Conservation (phyloP, 2,797 vertebrate genomes). For the Natrix natrix region DNA sequence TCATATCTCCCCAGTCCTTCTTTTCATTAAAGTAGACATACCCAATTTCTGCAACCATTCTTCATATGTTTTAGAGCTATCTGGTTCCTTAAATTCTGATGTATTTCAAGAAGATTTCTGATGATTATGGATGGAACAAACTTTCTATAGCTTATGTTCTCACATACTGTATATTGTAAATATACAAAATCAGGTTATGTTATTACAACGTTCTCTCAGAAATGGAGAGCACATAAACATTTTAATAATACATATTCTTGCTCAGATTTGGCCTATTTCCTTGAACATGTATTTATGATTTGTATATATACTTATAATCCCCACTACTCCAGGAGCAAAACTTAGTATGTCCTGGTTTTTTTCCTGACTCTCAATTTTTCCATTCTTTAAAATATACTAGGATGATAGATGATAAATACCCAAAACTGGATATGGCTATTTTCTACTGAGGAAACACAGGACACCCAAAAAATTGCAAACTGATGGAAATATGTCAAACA, state of each 20-base stretch:
- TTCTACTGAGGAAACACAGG: not conserved
- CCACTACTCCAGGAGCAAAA: not conserved
- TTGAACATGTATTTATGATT: not conserved
- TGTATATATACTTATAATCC: not conserved
- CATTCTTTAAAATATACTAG: not conserved
- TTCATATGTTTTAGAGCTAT: not conserved
- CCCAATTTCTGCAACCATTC: too few relatives aligned
- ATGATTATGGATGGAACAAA: not conserved
- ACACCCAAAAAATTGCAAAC: not conserved
- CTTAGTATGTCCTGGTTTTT: not conserved
- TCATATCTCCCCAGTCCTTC: too few relatives aligned
- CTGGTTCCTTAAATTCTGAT: not conserved
- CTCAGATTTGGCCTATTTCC: not conserved
- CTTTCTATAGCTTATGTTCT: not conserved
- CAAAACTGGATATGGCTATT: not conserved
- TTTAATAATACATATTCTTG: not conserved
- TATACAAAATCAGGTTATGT: not conserved
- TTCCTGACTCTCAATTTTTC: not conserved
- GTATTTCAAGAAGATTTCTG: not conserved
- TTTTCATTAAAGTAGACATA: too few relatives aligned
- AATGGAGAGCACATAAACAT: not conserved
- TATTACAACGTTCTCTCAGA: not conserved
- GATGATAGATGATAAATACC: not conserved
- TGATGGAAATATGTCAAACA: not conserved
- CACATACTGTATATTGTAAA: not conserved